These are phyloP conservation scores for Jordanella pulchra DNA, from an alignment of 2,797 vertebrate species.

Conservation along the genomic window DNA sequence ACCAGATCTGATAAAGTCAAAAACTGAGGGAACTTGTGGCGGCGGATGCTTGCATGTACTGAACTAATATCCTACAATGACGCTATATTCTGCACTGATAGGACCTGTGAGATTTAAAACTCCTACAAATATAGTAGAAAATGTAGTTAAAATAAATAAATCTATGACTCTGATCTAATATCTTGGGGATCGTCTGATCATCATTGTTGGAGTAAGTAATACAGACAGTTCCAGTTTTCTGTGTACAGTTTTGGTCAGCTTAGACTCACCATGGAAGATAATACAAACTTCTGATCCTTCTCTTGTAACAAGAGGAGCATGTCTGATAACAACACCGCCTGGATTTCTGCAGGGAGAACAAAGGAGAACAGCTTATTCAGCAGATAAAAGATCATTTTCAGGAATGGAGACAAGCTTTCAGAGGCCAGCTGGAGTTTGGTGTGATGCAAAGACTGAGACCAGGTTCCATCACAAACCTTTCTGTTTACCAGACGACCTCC, in stretches of 20 bases:
- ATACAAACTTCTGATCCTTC: constrained; percentile 92
- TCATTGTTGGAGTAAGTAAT: no score
- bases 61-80: not conserved
- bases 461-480: constrained; percentile 84
- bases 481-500: constrained; percentile 84
- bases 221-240: not conserved
- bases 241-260: not conserved
- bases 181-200: not conserved
- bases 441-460: not conserved
- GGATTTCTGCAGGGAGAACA: constrained; percentile 81
- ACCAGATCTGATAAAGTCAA: no score
- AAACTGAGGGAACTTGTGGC: not conserved
- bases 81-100: not conserved
- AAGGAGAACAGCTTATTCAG: constrained; percentile 9
- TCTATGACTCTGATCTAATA: not conserved
- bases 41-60: not conserved
- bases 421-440: not conserved
- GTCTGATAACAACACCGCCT: constrained; percentile 89
- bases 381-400: not conserved
- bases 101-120: not conserved
- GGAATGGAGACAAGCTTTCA: not conserved
- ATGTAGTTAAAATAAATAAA: no score
- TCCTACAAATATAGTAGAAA: no score
- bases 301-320: constrained; percentile 94
- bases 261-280: constrained; percentile 88